These are phyloP conservation scores for Dryadula phaetusa DNA, from an alignment of 2,888 invertebrate species.

Conservation along the genomic window DNA sequence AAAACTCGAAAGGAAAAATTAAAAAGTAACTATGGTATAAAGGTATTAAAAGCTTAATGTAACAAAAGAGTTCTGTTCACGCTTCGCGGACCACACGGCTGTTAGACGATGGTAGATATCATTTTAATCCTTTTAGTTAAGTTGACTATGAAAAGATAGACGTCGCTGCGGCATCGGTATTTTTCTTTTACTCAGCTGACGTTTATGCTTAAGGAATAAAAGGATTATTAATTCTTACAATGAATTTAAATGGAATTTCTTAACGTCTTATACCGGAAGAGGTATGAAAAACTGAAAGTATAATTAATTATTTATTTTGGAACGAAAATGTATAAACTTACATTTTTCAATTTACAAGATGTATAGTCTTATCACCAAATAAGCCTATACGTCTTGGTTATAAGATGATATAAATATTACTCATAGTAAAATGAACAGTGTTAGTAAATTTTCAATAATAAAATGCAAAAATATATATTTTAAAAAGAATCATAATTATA, in stretches of 20 bases:
- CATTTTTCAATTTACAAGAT: too few species aligned
- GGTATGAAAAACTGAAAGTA: background rate
- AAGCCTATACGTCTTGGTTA: background rate
- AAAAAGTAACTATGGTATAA: slow-evolving; percentile 80
- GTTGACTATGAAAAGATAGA: slow-evolving; percentile 83
- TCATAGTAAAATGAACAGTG: background rate
- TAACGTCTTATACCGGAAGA: slow-evolving; percentile 6
- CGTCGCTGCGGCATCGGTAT: slow-evolving; percentile 71
- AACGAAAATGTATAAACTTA: too few species aligned
- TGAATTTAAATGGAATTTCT: slow-evolving; percentile 29
- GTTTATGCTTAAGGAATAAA: slow-evolving; percentile 42
- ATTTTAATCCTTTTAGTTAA: slow-evolving; percentile 85
- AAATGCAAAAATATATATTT: background rate
- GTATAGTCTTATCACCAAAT: background rate
- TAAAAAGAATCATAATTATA: slow-evolving; percentile 1
- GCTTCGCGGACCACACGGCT: slow-evolving; percentile 80
- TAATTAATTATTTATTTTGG: background rate
- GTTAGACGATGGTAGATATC: slow-evolving; percentile 82
- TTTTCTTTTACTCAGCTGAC: slow-evolving; percentile 70
- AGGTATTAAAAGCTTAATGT: slow-evolving; percentile 83
- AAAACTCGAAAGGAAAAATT: slow-evolving; percentile 73
- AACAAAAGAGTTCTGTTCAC: slow-evolving; percentile 80
- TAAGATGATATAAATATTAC: background rate
- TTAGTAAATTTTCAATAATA: background rate
- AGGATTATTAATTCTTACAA: slow-evolving; percentile 42